Conservation (phyloP, 2,113 vertebrate genomes). For the Cyphomyrus discorhynchus region DNA sequence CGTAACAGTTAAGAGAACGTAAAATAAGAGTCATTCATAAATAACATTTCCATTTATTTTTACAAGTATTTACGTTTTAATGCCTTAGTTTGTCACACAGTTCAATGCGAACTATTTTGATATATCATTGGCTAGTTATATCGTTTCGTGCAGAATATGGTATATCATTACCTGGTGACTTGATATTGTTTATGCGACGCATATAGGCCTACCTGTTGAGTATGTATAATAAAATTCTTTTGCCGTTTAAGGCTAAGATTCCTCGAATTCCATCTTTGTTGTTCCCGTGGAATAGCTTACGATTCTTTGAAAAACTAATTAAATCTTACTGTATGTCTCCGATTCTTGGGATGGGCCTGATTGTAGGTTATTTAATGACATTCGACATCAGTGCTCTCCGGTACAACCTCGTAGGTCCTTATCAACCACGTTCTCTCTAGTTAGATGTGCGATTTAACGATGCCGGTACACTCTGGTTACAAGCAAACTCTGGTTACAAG, state of each 20-base stretch:
- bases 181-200: neutral
- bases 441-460: neutral
- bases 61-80: neutral
- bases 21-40: neutral
- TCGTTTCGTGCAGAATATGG: neutral
- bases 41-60: neutral
- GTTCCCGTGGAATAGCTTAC: neutral
- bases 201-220: neutral
- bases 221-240: neutral
- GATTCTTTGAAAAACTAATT: neutral
- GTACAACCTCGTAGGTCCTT: neutral
- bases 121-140: neutral
- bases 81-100: neutral
- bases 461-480: no score
- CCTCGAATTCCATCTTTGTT: neutral
- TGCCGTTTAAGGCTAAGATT: neutral
- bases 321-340: neutral
- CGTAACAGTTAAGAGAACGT: neutral
- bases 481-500: neutral
- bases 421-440: neutral
- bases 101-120: neutral
- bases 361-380: neutral
- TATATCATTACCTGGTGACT: neutral
- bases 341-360: neutral
- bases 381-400: neutral